A percentile compares a stretch with the other conserved stretches of the same genome.
phyloP scores from a whole-genome alignment of 2,113 vertebrate species.

The Chrysemys picta region DNA sequence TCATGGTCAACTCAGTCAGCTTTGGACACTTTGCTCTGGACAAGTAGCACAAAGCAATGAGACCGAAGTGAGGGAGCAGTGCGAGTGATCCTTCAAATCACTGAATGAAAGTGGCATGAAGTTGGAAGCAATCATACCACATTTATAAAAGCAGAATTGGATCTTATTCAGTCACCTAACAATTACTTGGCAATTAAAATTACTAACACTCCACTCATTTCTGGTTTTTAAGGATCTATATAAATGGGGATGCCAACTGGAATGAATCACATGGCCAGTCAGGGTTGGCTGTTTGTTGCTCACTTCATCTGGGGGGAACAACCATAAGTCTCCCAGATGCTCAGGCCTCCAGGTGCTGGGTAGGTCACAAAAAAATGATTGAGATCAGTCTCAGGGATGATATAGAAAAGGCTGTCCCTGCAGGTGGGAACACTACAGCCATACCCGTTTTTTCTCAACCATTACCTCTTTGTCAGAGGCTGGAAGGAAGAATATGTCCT shows the following conservation, averaged over 20 bases:
- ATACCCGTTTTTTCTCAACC: neutral
- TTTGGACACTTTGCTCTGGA: neutral
- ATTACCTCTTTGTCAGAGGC: neutral
- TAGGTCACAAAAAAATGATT: neutral
- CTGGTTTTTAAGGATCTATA: neutral
- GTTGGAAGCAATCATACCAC: neutral
- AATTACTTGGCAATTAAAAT: neutral
- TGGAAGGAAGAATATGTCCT: neutral
- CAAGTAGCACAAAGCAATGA: neutral
- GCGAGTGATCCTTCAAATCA: neutral
- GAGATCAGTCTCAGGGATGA: neutral
- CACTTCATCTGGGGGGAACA: neutral
- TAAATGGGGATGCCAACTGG: neutral
- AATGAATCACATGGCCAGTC: neutral
- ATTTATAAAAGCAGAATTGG: neutral
- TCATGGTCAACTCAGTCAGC: neutral
- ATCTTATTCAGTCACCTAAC: neutral
- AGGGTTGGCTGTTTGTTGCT: neutral
- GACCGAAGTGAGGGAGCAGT: neutral
- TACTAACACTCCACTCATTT: neutral
- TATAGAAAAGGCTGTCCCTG: neutral
- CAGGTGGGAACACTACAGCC: neutral
- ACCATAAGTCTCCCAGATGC: neutral
- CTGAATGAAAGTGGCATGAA: neutral
- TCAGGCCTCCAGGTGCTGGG: neutral